Evolutionary conservation across 2,797 vertebrate species (phyloP).

Genomic region (Melanotaenia nigrans): DNA sequence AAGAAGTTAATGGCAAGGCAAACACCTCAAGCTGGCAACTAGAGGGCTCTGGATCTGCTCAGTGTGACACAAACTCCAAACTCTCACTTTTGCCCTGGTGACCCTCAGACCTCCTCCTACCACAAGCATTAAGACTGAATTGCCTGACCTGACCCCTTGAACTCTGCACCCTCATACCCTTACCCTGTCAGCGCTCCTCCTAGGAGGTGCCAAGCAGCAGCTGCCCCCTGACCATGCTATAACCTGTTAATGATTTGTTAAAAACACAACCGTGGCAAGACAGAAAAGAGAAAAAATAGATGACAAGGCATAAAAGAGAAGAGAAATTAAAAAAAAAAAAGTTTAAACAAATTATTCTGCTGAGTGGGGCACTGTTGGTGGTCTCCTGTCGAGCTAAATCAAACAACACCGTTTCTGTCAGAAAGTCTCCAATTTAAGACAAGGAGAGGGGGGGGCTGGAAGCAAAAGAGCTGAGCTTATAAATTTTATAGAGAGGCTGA

Average conservation of each 20-base stretch:
- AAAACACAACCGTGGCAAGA: slow-evolving; percentile 69
- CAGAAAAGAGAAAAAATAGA: slow-evolving; percentile 36
- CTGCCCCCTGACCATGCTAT: slow-evolving; percentile 43
- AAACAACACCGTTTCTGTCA: slow-evolving; percentile 75
- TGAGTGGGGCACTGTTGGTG: slow-evolving; percentile 77
- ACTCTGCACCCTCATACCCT: slow-evolving; percentile 67
- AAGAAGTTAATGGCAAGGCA: slow-evolving; percentile 77
- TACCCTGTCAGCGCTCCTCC: slow-evolving; percentile 76
- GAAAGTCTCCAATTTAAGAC: slow-evolving; percentile 59
- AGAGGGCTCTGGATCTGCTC: slow-evolving; percentile 77
- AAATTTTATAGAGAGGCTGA: slow-evolving; percentile 61
- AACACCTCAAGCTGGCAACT: slow-evolving; percentile 78
- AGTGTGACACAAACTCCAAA: slow-evolving; percentile 77
- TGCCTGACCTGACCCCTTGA: slow-evolving; percentile 74
- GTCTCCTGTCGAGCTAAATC: slow-evolving; percentile 75
- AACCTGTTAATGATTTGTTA: slow-evolving; percentile 81
- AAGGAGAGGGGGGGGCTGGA: slow-evolving; percentile 36
- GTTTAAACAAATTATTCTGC: slow-evolving; percentile 78
- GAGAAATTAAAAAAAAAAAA: slow-evolving; percentile 54
- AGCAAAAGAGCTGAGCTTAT: slow-evolving; percentile 41
- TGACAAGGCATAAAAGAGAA: slow-evolving; percentile 58
- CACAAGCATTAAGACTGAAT: slow-evolving; percentile 54
- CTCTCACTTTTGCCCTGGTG: slow-evolving; percentile 76
- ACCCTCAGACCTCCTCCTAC: slow-evolving; percentile 73
- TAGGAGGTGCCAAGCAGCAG: slow-evolving; percentile 61